Evolutionary conservation across 2,888 invertebrate species (phyloP).

Genomic region (Spodoptera littoralis): DNA sequence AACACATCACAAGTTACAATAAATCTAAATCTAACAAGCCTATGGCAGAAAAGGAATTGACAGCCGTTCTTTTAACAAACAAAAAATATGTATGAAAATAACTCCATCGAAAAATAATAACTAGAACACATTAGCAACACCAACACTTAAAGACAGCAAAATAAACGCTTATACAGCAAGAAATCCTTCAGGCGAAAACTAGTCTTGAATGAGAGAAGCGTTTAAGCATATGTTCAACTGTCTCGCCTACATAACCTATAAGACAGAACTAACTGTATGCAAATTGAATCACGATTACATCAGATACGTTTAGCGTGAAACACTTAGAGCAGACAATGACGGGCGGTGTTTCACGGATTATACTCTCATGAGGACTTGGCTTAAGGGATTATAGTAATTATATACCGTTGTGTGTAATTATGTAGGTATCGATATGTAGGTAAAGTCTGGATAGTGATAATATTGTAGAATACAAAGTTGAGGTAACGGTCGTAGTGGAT

Average conservation of each 20-base stretch:
- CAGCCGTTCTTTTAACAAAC: no score
- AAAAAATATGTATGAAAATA: no score
- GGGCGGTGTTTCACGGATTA: slow-evolving; percentile 54
- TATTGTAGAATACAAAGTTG: not conserved
- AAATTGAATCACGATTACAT: slow-evolving; percentile 59
- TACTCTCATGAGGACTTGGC: slow-evolving; percentile 30
- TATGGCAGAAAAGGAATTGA: no score
- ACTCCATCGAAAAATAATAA: no score
- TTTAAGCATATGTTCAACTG: slow-evolving; percentile 43
- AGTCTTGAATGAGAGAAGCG: slow-evolving; percentile 14
- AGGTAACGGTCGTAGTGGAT: not conserved
- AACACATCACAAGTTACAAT: no score
- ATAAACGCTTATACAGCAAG: not conserved
- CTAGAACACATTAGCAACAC: no score
- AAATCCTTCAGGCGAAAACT: slow-evolving; percentile 8
- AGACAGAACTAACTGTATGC: slow-evolving; percentile 54
- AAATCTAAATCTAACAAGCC: no score
- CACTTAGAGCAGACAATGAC: slow-evolving; percentile 51
- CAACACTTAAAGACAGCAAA: not conserved
- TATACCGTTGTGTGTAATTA: slow-evolving; percentile 17
- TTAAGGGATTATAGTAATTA: slow-evolving; percentile 48
- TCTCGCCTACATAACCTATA: slow-evolving; percentile 41
- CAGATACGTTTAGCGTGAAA: slow-evolving; percentile 45
- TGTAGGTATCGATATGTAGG: not conserved
- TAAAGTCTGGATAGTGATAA: not conserved